phyloP scores from a whole-genome alignment of 2,888 invertebrate genomes.

The Drosophila pegasa region DNA sequence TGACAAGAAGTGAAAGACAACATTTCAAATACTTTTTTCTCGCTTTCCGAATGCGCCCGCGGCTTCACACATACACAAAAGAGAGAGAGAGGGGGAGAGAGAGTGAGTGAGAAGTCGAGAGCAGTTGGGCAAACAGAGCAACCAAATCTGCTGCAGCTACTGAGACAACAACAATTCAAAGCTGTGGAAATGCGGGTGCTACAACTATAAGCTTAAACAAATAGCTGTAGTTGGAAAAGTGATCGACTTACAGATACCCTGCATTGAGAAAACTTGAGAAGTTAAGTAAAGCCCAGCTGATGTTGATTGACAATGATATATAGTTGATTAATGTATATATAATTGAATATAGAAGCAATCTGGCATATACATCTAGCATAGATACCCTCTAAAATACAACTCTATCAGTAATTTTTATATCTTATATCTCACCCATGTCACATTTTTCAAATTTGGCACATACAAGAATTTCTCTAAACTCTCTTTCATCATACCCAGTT shows the following conservation, averaged over 20 bases:
- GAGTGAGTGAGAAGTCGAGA: neutral
- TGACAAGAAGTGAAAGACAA: constrained; percentile 32
- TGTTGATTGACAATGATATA: too few species aligned
- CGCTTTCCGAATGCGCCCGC: constrained; percentile 18
- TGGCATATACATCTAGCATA: neutral
- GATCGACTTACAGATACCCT: constrained; percentile 13
- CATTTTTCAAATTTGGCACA: neutral
- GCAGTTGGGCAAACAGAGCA: constrained; percentile 13
- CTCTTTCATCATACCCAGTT: neutral
- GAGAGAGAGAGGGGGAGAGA: neutral
- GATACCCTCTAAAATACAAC: neutral
- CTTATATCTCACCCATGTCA: neutral
- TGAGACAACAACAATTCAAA: constrained; percentile 29
- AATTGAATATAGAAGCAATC: neutral
- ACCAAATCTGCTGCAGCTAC: constrained; percentile 9
- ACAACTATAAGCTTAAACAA: constrained; percentile 34
- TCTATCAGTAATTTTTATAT: neutral
- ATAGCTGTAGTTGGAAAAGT: neutral
- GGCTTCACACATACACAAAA: constrained; percentile 34
- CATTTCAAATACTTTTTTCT: constrained; percentile 30
- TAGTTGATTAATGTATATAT: too few species aligned
- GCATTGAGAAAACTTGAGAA: too few species aligned
- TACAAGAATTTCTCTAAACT: too few species aligned
- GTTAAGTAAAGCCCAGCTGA: rapidly evolving
- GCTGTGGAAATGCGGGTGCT: constrained; percentile 23